Percentiles rank a stretch among this genome's conserved stretches.
These are phyloP conservation scores for Vipera latastei DNA, from an alignment of 2,797 vertebrate species.

Conservation along the genomic window DNA sequence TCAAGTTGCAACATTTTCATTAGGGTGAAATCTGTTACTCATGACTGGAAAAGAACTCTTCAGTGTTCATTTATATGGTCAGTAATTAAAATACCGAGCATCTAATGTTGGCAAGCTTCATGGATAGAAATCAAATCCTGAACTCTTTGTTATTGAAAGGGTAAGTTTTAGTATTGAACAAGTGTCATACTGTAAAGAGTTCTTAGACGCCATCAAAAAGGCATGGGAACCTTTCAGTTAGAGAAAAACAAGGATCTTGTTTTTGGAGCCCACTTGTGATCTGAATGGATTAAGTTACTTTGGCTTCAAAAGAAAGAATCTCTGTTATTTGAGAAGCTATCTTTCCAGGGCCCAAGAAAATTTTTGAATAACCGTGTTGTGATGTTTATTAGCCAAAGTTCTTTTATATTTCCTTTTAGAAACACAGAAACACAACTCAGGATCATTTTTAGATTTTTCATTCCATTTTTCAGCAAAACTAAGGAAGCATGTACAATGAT, in stretches of 20 bases:
- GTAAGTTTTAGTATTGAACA: not conserved
- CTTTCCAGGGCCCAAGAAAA: not conserved
- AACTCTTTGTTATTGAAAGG: conserved; percentile 1
- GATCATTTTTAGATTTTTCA: not conserved
- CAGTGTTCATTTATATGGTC: not conserved
- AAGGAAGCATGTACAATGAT: not conserved
- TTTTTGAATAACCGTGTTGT: conserved; percentile 20
- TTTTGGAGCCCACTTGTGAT: not conserved
- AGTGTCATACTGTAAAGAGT: not conserved
- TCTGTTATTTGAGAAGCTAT: not conserved
- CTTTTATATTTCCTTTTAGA: conserved; percentile 12
- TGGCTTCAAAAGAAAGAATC: not conserved
- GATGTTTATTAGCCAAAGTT: conserved; percentile 8
- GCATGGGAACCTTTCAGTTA: not conserved
- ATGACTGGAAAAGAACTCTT: not conserved
- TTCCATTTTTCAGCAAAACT: not conserved
- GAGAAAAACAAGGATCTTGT: not conserved
- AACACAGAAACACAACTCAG: conserved; percentile 24
- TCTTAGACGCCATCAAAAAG: not conserved
- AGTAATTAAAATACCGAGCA: not conserved
- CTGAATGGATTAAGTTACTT: not conserved
- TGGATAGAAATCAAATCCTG: not conserved
- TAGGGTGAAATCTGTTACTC: conserved; percentile 3
- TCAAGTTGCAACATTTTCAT: conserved; percentile 16
- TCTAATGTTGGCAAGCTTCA: not conserved